Base-by-base conservation (phyloP, 2,113 vertebrate species). In the Anolis sagrei region DNA sequence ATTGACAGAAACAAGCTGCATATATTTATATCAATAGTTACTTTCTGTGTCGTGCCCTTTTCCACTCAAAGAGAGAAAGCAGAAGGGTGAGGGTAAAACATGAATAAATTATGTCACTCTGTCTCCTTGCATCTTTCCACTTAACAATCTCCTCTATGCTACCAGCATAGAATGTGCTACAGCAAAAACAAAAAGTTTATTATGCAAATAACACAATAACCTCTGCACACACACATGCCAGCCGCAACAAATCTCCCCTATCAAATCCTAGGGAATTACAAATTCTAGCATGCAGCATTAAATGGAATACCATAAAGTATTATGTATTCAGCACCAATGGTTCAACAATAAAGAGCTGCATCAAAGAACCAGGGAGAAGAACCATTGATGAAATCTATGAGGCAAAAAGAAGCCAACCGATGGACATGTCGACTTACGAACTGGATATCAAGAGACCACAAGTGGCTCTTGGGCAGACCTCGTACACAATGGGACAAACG, bases 271-370 rank as follows among this genome's bases (percentile, higher is more conserved):
- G 84, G 91, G 34, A 18, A 3, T 81, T 80, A 90, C n/a, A 54
- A 69, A 76, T 86, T 78, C 76, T 78, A 79, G 73, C 2, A 2
- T 19, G 16, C 29, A 27, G 0, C 54, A 51, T 75, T 84, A 92
- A 88, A 0, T 82, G 80, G 76, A 87, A 84, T 87, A 81, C 68
- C 81, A 85, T 68, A 76, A 2, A 77, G 68, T 70, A 87, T 91
- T 88, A 79, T 61, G 79, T 44, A 44, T 44, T 44, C 39, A 44
- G 39, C 39, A 44, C 39, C 39, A 44, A 44, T 44, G 13, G 1
- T 89, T 79, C 18, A 87, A 48, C 11, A 62, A 79, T 86, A 84
- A 19, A 13, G 34, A 87, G 19, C 76, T 58, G 58, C 58, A 79
- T 82, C 68, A 78, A 90, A 25, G 39, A 44, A 44, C 39, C 2